phyloP scores from a whole-genome alignment of 1,140 invertebrate species.

The Drosophila malerkotliana region DNA sequence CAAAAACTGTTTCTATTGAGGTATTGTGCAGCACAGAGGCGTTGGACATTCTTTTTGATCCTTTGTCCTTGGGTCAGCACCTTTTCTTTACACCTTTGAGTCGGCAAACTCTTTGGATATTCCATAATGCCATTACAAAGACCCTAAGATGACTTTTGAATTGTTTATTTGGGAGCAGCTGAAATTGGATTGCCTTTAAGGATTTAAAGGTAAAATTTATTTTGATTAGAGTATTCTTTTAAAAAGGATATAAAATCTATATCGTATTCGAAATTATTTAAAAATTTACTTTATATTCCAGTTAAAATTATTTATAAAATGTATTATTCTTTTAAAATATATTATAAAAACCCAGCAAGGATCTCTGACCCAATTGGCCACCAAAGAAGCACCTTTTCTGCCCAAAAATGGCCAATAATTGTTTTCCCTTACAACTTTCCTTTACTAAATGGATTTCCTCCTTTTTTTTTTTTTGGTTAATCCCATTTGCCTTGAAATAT shows the following conservation, averaged over 20 bases:
- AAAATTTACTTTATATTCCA: too few species aligned
- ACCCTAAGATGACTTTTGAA: conserved; percentile 65
- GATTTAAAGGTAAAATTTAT: conserved; percentile 22
- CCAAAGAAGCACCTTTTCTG: not conserved
- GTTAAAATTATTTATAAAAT: too few species aligned
- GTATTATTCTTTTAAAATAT: not conserved
- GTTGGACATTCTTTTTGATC: conserved; percentile 51
- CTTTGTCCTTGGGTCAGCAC: conserved; percentile 62
- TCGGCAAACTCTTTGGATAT: conserved; percentile 42
- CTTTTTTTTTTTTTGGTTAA: conserved; percentile 9
- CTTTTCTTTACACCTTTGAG: conserved; percentile 64
- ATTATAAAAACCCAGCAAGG: not conserved
- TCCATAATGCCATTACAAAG: conserved; percentile 64
- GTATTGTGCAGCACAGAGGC: conserved; percentile 65
- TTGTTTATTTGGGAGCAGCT: conserved; percentile 56
- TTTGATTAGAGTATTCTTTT: conserved; percentile 39
- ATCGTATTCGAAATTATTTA: too few species aligned
- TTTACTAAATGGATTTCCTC: conserved; percentile 37
- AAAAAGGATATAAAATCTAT: not conserved
- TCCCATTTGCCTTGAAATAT: conserved; percentile 20
- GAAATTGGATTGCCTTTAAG: conserved; percentile 28
- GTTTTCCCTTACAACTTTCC: conserved; percentile 36
- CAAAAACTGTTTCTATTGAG: conserved; percentile 65
- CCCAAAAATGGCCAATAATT: conserved; percentile 27
- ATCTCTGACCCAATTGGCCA: conserved; percentile 12